Percentiles rank a stretch among this genome's conserved stretches.
These are phyloP conservation scores for Takifugu rubripes DNA, from an alignment of 2,797 vertebrate species.

Conservation along the genomic window DNA sequence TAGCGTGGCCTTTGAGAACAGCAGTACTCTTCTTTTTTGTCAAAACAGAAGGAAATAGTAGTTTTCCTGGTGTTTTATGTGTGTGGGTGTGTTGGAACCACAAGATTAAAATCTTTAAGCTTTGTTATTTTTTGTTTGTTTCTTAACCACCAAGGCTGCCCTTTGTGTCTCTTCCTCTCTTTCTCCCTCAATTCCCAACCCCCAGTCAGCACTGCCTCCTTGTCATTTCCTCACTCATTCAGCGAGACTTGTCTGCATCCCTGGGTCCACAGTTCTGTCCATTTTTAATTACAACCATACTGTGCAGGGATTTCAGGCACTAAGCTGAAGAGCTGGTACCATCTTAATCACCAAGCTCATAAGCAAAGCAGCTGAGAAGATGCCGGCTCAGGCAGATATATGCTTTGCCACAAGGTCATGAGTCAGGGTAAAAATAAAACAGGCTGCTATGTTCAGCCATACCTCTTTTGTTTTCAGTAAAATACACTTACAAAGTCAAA, in stretches of 20 bases:
- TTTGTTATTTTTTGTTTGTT: conserved; percentile 37
- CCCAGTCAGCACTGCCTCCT: conserved; percentile 22
- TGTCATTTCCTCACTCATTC: conserved; percentile 61
- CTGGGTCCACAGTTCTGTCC: conserved; percentile 43
- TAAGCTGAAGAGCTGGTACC: conserved; percentile 58
- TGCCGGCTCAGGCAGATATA: conserved; percentile 44
- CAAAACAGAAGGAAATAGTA: conserved; percentile 63
- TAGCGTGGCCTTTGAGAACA: conserved; percentile 41
- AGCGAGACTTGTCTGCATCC: conserved; percentile 24
- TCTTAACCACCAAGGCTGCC: conserved; percentile 39
- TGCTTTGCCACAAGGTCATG: conserved; percentile 43
- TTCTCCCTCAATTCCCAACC: conserved; percentile 45
- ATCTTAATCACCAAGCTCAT: conserved; percentile 60
- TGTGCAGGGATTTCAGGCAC: conserved; percentile 61
- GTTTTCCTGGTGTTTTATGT: conserved; percentile 46
- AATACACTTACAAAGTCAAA: conserved; percentile 9
- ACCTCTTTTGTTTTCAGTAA: conserved; percentile 31
- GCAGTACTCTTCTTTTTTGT: conserved; percentile 33
- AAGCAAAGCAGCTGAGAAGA: conserved; percentile 44
- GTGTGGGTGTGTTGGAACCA: conserved; percentile 19
- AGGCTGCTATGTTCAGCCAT: conserved; percentile 25
- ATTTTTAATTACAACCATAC: conserved; percentile 66
- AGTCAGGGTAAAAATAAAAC: conserved; percentile 54
- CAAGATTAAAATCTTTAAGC: conserved; percentile 47
- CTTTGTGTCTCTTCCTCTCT: conserved; percentile 55